Evolutionary conservation across 2,113 vertebrate genomes (phyloP).

Genomic region (Macroglossus sobrinus): DNA sequence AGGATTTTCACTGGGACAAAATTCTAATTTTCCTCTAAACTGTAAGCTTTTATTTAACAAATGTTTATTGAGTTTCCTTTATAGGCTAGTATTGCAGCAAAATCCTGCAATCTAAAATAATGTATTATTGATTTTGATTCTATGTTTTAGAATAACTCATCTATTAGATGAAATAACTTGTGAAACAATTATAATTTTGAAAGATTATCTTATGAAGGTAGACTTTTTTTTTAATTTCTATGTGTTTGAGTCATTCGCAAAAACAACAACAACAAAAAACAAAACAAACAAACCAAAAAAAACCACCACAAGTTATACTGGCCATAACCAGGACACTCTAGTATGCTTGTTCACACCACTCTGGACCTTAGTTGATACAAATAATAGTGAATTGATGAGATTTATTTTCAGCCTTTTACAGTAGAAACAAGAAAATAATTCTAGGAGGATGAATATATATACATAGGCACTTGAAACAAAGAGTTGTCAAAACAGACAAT

Average conservation of each 20-base stretch:
- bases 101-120: not conserved
- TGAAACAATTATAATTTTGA: not conserved
- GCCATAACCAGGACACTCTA: fast-evolving
- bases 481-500: not conserved
- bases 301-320: not conserved
- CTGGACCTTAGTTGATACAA: not conserved
- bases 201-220: not conserved
- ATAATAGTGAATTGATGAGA: not conserved
- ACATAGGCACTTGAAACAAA: not conserved
- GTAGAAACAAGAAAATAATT: not conserved
- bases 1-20: not conserved
- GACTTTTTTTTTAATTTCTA: not conserved
- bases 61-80: not conserved
- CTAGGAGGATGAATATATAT: not conserved
- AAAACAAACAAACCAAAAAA: not conserved
- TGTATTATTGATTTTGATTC: not conserved
- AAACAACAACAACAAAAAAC: too few relatives aligned
- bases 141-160: not conserved
- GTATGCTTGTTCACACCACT: not conserved
- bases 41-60: not conserved
- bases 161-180: not conserved
- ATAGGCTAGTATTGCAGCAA: not conserved
- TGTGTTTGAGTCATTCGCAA: not conserved
- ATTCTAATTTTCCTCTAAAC: not conserved
- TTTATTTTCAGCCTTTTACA: not conserved